Conservation (phyloP, 2,797 vertebrate species). For the Monodelphis domestica region DNA sequence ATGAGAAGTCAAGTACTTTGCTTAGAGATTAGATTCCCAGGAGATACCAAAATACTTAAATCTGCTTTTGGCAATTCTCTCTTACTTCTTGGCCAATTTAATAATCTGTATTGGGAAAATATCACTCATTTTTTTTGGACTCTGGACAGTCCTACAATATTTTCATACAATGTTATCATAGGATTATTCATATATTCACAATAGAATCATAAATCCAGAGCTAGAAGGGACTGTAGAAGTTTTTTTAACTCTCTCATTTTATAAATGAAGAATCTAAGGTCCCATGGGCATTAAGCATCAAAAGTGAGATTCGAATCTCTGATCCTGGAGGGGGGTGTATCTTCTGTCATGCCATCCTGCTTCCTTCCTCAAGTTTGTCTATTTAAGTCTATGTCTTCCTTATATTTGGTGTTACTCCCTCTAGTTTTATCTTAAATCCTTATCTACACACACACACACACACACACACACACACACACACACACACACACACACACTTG, state of each 20-base stretch:
- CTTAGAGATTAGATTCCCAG: background rate
- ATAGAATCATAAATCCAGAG: no score
- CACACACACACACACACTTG: no score
- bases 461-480: no score
- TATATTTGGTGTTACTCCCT: background rate
- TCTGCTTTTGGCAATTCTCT: background rate
- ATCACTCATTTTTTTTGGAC: background rate
- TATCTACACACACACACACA: background rate
- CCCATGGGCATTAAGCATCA: background rate
- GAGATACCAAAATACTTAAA: background rate
- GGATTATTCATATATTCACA: no score
- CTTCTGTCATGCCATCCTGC: background rate
- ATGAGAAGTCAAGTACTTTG: background rate
- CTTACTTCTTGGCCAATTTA: background rate
- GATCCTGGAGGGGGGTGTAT: background rate
- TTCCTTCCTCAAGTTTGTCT: background rate
- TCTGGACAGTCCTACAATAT: background rate
- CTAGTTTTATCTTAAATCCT: background rate
- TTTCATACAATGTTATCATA: background rate
- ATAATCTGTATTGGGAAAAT: background rate
- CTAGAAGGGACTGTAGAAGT: background rate
- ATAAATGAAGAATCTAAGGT: background rate
- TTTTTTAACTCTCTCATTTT: background rate
- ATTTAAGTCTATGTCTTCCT: background rate
- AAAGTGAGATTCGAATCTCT: background rate